These are phyloP conservation scores for Trilocha varians DNA, from an alignment of 2,888 invertebrate species.

Conservation along the genomic window DNA sequence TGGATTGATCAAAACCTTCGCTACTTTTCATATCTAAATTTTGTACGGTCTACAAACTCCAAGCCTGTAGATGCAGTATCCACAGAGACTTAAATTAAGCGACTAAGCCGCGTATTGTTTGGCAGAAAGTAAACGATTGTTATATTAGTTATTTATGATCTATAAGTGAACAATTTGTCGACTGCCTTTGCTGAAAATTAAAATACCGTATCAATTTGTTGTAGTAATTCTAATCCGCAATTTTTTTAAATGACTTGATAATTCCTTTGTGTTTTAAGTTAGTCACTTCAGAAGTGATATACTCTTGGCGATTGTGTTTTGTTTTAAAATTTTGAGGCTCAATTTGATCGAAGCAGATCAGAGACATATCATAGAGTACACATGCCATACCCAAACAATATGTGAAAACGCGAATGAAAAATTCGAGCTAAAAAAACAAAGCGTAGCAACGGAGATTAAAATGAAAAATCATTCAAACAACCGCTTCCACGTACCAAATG, in stretches of 20 bases:
- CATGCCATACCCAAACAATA: no score
- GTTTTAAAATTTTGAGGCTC: no score
- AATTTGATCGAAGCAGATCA: no score
- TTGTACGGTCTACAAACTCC: neutral
- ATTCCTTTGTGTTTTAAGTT: no score
- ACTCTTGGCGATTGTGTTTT: no score
- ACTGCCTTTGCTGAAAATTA: no score
- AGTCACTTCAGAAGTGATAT: no score
- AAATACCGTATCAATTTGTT: no score
- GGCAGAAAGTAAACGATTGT: slow-evolving; percentile 20
- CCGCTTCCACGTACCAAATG: neutral
- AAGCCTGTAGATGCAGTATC: slow-evolving; percentile 20
- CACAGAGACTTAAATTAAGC: slow-evolving; percentile 17
- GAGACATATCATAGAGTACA: no score
- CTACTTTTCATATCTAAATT: neutral
- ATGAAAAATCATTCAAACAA: neutral
- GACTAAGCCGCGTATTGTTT: slow-evolving; percentile 14
- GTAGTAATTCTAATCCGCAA: no score
- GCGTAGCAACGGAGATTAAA: neutral
- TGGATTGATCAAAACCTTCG: no score
- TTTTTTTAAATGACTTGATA: no score
- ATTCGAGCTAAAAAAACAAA: neutral
- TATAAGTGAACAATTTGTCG: neutral
- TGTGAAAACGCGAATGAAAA: neutral
- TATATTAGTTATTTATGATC: neutral